Evolutionary conservation across 2,797 vertebrate species (phyloP).

Genomic region (Scleropages formosus): DNA sequence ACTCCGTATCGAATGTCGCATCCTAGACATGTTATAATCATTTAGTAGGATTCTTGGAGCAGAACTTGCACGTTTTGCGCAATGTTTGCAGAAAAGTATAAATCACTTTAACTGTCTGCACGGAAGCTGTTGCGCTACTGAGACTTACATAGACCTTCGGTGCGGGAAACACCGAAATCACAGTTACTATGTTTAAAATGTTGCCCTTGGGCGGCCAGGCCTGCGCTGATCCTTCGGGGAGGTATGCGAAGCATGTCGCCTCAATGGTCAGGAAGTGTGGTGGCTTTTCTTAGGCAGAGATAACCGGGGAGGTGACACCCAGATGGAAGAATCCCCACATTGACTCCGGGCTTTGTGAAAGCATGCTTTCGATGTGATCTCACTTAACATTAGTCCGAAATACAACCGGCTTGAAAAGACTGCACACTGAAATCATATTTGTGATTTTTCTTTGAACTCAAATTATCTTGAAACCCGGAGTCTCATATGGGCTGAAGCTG

Average conservation of each 20-base stretch:
- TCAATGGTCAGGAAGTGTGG: constrained; percentile 11
- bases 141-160: neutral
- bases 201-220: constrained; percentile 15
- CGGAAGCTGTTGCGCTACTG: constrained; percentile 12
- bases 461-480: neutral
- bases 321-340: constrained; percentile 30
- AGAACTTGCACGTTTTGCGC: constrained; percentile 1
- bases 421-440: neutral
- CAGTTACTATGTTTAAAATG: neutral
- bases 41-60: constrained; percentile 20
- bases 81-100: neutral
- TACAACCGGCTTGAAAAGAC: neutral
- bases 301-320: constrained; percentile 30
- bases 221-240: neutral
- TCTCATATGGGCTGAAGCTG: too few species aligned
- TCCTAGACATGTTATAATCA: constrained; percentile 13
- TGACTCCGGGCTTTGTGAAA: constrained; percentile 34
- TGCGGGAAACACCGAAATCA: too few species aligned
- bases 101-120: constrained; percentile 22
- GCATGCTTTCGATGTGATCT: constrained; percentile 36
- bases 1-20: constrained; percentile 5
- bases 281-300: constrained; percentile 28
- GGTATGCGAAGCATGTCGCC: constrained; percentile 15
- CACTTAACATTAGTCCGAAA: constrained; percentile 23
- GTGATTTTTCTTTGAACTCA: neutral